Evolutionary conservation across 2,797 vertebrate genomes (phyloP).

Genomic region (Bradypus variegatus): DNA sequence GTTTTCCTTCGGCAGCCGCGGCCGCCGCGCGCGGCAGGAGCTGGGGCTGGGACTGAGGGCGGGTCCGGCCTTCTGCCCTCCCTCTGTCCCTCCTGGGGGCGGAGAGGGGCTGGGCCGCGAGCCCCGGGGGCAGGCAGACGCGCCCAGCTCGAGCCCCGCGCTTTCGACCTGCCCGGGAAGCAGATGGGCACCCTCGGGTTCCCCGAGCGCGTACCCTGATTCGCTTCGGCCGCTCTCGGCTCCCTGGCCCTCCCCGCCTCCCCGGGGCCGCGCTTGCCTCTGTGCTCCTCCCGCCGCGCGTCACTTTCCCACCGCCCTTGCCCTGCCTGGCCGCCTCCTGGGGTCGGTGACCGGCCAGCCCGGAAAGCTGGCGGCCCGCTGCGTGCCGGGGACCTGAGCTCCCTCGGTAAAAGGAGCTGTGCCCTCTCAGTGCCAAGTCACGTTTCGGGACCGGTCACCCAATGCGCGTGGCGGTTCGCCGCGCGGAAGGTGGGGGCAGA

Average conservation of each 20-base stretch:
- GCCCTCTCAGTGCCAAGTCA: conserved; percentile 37
- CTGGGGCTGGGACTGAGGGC: conserved; percentile 12
- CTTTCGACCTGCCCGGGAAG: background rate
- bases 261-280: background rate
- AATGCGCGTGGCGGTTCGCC: background rate
- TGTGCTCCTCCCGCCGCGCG: background rate
- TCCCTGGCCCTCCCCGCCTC: background rate
- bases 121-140: background rate
- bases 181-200: background rate
- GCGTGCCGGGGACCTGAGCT: conserved; percentile 20
- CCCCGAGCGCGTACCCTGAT: background rate
- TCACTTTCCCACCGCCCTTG: conserved; percentile 34
- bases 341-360: conserved; percentile 32
- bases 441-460: background rate
- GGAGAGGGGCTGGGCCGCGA: background rate
- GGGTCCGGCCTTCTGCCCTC: conserved; percentile 42
- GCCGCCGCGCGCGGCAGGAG: background rate
- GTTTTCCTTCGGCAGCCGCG: background rate
- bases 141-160: background rate
- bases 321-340: background rate
- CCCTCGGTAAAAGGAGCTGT: conserved; percentile 45
- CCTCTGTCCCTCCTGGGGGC: conserved; percentile 7
- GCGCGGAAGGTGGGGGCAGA: background rate
- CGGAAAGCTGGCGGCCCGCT: conserved; percentile 37
- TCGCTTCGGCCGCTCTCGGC: background rate